Conservation (phyloP, 2,888 invertebrate species). For the Pseudococcus jackbeardsleyi region DNA sequence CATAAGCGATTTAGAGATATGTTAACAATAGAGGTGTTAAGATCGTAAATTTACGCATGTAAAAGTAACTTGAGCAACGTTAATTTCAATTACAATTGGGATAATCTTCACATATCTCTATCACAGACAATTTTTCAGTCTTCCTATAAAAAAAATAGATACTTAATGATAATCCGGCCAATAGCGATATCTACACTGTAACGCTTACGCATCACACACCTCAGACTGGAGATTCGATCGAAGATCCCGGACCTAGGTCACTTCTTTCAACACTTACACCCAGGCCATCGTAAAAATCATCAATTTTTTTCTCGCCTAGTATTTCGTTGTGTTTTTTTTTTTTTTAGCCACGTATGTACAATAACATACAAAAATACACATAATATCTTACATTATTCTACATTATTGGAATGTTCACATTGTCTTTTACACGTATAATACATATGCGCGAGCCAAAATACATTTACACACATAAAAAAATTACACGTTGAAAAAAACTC, state of each 20-base stretch:
- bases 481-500: not conserved
- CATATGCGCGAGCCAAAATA: conserved; percentile 32
- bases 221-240: not conserved
- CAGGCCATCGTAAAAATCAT: not conserved
- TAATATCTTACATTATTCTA: conserved; percentile 37
- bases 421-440: conserved; percentile 51
- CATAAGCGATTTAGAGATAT: conserved; percentile 45
- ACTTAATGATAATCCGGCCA: conserved; percentile 36
- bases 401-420: conserved; percentile 55
- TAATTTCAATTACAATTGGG: conserved; percentile 54
- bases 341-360: not conserved
- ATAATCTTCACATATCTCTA: conserved; percentile 64
- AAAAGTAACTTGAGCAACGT: conserved; percentile 60
- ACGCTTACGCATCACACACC: not conserved
- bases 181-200: not conserved
- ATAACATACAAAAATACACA: not conserved
- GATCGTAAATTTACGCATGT: conserved; percentile 50
- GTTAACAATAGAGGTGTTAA: conserved; percentile 45
- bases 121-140: conserved; percentile 65
- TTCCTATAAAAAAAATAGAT: conserved; percentile 48
- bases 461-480: conserved; percentile 18
- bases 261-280: not conserved
- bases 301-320: not conserved
- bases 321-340: not conserved
- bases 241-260: not conserved